phyloP scores from a whole-genome alignment of 2,113 vertebrate genomes.

The Hippocampus abdominalis region DNA sequence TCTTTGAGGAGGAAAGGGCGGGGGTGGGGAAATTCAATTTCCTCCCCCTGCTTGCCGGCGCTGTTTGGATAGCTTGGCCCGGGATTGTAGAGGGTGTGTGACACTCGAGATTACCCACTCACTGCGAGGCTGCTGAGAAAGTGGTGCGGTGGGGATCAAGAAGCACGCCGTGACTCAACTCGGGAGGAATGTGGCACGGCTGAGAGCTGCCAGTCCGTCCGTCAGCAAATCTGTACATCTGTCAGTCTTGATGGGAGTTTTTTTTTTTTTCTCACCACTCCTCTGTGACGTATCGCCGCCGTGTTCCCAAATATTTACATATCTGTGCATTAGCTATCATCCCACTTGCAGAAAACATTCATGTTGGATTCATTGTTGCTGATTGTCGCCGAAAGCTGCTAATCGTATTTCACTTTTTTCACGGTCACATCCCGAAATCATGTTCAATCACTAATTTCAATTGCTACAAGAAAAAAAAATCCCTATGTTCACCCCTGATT shows the following conservation, averaged over 20 bases:
- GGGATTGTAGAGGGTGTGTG: slow-evolving; percentile 59
- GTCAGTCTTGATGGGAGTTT: slow-evolving; percentile 2
- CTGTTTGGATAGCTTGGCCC: slow-evolving; percentile 65
- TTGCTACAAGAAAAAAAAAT: no score
- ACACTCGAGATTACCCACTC: slow-evolving; percentile 58
- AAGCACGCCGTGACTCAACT: slow-evolving; percentile 48
- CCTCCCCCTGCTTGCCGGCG: slow-evolving; percentile 54
- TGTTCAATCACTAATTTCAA: no score
- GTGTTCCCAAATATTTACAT: slow-evolving; percentile 7
- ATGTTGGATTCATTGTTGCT: neutral
- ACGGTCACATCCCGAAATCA: no score
- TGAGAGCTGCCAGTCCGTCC: slow-evolving; percentile 48
- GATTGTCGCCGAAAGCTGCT: no score
- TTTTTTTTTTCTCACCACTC: slow-evolving; percentile 9
- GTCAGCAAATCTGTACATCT: slow-evolving; percentile 28
- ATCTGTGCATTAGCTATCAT: neutral
- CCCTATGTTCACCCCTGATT: no score
- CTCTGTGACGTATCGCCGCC: neutral
- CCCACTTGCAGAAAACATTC: neutral
- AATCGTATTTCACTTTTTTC: no score
- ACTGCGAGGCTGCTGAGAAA: slow-evolving; percentile 51
- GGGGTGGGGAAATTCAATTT: slow-evolving; percentile 62
- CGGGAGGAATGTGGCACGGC: slow-evolving; percentile 47
- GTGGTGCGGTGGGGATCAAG: slow-evolving; percentile 39
- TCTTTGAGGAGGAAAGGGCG: slow-evolving; percentile 47